A percentile compares a stretch with the other conserved stretches of the same genome.
Conservation (phyloP, 2,888 invertebrate genomes). For the Anthrax anthrax region DNA sequence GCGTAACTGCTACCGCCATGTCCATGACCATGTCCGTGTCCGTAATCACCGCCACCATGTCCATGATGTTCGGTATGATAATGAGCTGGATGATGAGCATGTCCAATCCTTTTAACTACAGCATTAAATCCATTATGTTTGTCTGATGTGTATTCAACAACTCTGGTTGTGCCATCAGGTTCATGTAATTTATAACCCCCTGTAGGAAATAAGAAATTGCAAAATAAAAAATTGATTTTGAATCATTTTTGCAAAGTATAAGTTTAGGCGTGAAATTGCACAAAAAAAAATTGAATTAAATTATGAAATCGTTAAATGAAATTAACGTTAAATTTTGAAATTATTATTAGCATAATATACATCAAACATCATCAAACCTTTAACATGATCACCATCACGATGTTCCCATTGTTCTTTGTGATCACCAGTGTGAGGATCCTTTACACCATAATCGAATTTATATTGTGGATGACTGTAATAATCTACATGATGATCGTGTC, state of each 20-base stretch:
- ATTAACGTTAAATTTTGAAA: background rate
- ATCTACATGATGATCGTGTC: slow-evolving; percentile 30
- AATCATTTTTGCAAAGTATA: background rate
- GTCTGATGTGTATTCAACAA: slow-evolving; percentile 37
- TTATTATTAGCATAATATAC: too few relatives aligned
- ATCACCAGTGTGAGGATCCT: slow-evolving; percentile 37
- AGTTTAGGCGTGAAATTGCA: background rate
- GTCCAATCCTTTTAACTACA: slow-evolving; percentile 36
- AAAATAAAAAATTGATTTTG: too few relatives aligned
- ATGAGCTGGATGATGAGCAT: slow-evolving; percentile 25
- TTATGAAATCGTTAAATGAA: background rate
- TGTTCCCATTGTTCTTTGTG: slow-evolving; percentile 38
- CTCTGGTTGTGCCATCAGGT: slow-evolving; percentile 37
- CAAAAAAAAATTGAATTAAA: background rate
- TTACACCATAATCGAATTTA: slow-evolving; percentile 37
- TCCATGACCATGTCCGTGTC: background rate
- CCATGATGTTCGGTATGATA: slow-evolving; percentile 12
- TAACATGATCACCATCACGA: slow-evolving; percentile 39
- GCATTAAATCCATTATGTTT: slow-evolving; percentile 38
- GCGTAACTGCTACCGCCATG: slow-evolving; percentile 5
- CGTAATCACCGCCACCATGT: background rate
- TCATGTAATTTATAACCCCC: slow-evolving; percentile 36
- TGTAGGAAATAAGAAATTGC: slow-evolving; percentile 4
- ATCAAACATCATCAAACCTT: too few relatives aligned
- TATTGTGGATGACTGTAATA: slow-evolving; percentile 35